Evolutionary conservation across 1,140 invertebrate genomes (phyloP).

Genomic region (Ceratoteleas bidentatus): DNA sequence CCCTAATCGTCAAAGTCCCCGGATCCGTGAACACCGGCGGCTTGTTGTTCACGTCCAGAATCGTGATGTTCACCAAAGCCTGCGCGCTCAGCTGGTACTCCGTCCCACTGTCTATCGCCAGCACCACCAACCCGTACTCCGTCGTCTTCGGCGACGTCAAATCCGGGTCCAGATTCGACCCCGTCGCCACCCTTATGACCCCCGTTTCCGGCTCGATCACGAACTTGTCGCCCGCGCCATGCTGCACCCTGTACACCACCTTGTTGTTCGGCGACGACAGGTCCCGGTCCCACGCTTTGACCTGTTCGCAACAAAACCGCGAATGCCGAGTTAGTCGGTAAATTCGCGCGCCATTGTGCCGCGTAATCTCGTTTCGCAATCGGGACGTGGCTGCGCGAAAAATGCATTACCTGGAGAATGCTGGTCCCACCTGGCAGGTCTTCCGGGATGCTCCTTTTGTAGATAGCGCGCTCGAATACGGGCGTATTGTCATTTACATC

Average conservation of each 20-base stretch:
- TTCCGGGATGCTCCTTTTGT: constrained; percentile 90
- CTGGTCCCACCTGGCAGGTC: constrained; percentile 90
- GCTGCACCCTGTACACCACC: constrained; percentile 92
- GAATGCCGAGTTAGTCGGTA: too few relatives aligned
- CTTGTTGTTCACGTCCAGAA: constrained; percentile 96
- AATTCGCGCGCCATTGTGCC: too few relatives aligned
- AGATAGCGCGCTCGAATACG: constrained; percentile 88
- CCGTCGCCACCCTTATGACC: constrained; percentile 90
- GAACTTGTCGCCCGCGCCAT: constrained; percentile 95
- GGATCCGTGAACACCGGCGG: constrained; percentile 88
- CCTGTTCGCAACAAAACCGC: too few relatives aligned
- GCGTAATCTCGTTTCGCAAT: too few relatives aligned
- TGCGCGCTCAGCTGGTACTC: constrained; percentile 88
- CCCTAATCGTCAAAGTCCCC: constrained; percentile 85
- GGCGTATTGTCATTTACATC: constrained; percentile 94
- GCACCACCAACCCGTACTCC: constrained; percentile 85
- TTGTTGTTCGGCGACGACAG: constrained; percentile 92
- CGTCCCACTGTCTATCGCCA: constrained; percentile 93
- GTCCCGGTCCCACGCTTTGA: constrained; percentile 91
- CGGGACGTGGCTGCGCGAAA: too few relatives aligned
- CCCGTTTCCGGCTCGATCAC: constrained; percentile 92
- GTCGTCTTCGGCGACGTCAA: constrained; percentile 88
- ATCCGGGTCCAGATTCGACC: constrained; percentile 94
- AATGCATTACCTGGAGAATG: constrained; percentile 84
- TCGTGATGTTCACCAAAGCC: constrained; percentile 90